These are phyloP conservation scores for Podiceps cristatus DNA, from an alignment of 2,113 vertebrate species.

Conservation along the genomic window DNA sequence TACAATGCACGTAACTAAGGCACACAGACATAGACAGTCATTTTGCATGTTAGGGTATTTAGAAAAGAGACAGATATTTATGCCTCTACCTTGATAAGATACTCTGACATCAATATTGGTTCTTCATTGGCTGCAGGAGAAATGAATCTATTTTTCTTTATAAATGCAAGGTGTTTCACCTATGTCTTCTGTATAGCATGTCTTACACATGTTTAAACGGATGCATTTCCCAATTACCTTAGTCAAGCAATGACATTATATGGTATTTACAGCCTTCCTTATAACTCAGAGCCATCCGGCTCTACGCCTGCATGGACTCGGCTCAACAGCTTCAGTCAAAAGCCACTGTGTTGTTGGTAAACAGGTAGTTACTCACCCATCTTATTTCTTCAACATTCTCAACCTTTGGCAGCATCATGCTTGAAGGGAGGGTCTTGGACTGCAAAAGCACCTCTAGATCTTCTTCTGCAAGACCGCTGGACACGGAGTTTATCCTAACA, in stretches of 20 bases:
- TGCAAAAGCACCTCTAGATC: conserved; percentile 88
- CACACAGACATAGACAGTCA: background rate
- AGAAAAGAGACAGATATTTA: background rate
- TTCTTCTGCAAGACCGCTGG: conserved; percentile 89
- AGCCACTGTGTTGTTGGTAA: background rate
- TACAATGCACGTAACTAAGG: background rate
- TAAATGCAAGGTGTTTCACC: background rate
- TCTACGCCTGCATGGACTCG: background rate
- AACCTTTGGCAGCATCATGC: conserved; percentile 96
- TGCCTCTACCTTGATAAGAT: background rate
- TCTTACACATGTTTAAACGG: background rate
- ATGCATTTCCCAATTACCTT: background rate
- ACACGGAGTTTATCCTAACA: conserved; percentile 93
- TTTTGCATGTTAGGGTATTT: background rate
- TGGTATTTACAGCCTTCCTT: background rate
- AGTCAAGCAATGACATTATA: background rate
- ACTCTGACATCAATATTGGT: background rate
- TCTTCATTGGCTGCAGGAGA: background rate
- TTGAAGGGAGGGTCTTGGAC: conserved; percentile 86
- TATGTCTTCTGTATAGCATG: background rate
- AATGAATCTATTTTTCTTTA: background rate
- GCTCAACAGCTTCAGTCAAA: background rate
- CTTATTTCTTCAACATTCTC: conserved; percentile 87
- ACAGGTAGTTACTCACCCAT: conserved; percentile 84
- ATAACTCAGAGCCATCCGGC: background rate